Evolutionary conservation across 2,113 vertebrate species (phyloP).

Genomic region (Onychostruthus taczanowskii): DNA sequence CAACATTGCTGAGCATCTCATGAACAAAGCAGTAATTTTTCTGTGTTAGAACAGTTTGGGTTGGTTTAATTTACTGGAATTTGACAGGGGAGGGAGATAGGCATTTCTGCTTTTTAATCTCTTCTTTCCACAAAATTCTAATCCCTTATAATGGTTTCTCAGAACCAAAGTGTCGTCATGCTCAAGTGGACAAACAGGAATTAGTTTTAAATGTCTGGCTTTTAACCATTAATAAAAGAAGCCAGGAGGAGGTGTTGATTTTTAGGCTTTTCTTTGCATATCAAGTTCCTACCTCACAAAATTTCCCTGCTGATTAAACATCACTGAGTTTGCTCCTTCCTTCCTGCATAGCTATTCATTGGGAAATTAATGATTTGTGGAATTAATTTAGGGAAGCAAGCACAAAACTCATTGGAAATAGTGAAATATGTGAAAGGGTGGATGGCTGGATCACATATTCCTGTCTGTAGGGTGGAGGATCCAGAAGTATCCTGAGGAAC

Average conservation of each 20-base stretch:
- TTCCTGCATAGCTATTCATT: background rate
- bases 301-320: background rate
- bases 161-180: background rate
- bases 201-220: background rate
- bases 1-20: fast-evolving
- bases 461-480: background rate
- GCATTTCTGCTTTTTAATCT: background rate
- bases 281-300: background rate
- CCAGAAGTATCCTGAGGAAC: background rate
- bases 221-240: background rate
- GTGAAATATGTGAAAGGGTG: background rate
- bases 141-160: background rate
- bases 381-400: background rate
- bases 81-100: background rate
- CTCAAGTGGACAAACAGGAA: background rate
- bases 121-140: background rate
- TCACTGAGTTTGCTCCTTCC: background rate
- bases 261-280: background rate
- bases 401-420: background rate
- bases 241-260: background rate
- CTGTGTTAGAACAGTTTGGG: background rate
- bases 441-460: background rate
- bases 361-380: background rate
- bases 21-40: background rate
- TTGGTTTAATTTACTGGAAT: background rate